Conservation (phyloP, 2,888 invertebrate species). For the Crossocerus cetratus region DNA sequence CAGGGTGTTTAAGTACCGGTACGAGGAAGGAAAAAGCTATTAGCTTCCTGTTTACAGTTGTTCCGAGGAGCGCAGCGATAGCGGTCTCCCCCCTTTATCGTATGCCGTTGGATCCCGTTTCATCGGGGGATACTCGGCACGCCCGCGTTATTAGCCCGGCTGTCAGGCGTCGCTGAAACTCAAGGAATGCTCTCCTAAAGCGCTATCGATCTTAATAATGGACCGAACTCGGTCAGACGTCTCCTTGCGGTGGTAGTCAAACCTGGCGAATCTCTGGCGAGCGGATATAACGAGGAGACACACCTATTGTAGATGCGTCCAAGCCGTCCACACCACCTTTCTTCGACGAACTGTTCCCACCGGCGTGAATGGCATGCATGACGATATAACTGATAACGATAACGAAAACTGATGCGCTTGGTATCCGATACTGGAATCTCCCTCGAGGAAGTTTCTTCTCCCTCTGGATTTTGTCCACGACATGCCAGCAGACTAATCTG, state of each 20-base stretch:
- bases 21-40: background rate
- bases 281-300: too few species aligned
- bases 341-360: conserved; percentile 5
- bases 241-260: conserved; percentile 15
- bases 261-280: conserved; percentile 32
- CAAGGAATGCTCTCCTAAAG: conserved; percentile 26
- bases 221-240: conserved; percentile 29
- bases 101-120: conserved; percentile 6
- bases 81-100: background rate
- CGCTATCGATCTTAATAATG: conserved; percentile 47
- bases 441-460: too few species aligned
- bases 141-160: conserved; percentile 7
- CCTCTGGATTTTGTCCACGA: too few species aligned
- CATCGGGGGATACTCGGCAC: background rate
- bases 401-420: conserved; percentile 6
- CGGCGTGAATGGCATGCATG: conserved; percentile 2
- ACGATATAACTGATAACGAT: too few species aligned
- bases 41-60: background rate
- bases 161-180: conserved; percentile 21
- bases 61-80: too few species aligned
- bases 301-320: conserved; percentile 19
- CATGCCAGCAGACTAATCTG: too few species aligned
- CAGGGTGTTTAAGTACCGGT: too few species aligned
- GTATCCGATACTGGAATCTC: too few species aligned
- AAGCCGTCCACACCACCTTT: conserved; percentile 4